phyloP scores from a whole-genome alignment of 2,113 vertebrate species.

The Pristiophorus japonicus region DNA sequence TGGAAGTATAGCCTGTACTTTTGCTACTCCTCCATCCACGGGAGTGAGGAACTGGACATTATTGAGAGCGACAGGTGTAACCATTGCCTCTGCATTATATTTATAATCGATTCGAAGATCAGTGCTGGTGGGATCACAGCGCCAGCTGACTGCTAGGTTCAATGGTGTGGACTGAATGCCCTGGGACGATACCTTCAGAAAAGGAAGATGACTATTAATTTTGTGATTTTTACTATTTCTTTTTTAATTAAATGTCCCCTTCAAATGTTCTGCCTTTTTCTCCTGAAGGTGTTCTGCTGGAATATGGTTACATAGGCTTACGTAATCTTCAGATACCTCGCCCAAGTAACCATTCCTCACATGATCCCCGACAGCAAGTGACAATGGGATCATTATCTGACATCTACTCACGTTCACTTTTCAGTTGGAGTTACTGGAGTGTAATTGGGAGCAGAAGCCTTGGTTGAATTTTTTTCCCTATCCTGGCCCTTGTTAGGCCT shows the following conservation, averaged over 20 bases:
- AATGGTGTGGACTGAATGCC: constrained; percentile 94
- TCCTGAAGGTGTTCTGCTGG: neutral
- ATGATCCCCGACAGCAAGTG: neutral
- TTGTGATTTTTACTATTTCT: neutral
- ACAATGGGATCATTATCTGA: neutral
- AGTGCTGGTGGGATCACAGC: constrained; percentile 77
- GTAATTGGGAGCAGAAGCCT: neutral
- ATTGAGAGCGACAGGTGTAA: constrained; percentile 75
- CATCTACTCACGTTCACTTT: neutral
- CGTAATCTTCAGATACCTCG: neutral
- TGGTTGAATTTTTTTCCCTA: neutral
- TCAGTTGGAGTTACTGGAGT: neutral
- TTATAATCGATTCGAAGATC: constrained; percentile 96
- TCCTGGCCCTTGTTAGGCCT: too few species aligned
- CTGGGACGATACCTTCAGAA: constrained; percentile 75
- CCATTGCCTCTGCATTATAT: constrained; percentile 89
- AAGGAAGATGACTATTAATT: constrained; percentile 16
- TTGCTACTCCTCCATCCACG: constrained; percentile 77
- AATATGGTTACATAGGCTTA: neutral
- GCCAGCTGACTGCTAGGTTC: constrained; percentile 92
- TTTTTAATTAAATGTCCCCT: neutral
- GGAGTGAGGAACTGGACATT: constrained; percentile 87
- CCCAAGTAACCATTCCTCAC: neutral
- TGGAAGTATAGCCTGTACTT: constrained; percentile 85
- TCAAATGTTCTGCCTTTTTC: neutral